These are phyloP conservation scores for Esox niger DNA, from an alignment of 2,113 vertebrate species.

Conservation along the genomic window DNA sequence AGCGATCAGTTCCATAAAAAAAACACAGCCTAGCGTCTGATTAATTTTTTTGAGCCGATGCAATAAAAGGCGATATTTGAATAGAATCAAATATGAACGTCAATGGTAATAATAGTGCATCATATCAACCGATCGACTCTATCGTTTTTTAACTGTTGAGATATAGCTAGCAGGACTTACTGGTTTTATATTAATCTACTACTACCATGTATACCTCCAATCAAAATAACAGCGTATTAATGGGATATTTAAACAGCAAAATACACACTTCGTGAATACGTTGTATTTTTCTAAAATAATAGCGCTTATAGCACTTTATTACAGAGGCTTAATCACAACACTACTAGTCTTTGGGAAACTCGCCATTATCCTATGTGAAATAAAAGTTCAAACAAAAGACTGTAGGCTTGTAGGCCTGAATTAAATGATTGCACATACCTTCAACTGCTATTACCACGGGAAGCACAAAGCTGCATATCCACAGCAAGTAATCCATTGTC, in stretches of 20 bases:
- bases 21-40: too few relatives aligned
- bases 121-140: too few relatives aligned
- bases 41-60: too few relatives aligned
- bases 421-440: constrained; percentile 56
- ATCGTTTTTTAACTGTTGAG: too few relatives aligned
- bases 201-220: too few relatives aligned
- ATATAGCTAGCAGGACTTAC: too few relatives aligned
- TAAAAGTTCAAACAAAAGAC: not conserved
- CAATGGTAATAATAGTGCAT: too few relatives aligned
- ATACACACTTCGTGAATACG: not conserved
- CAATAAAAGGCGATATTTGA: too few relatives aligned
- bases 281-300: not conserved
- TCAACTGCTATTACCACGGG: constrained; percentile 74
- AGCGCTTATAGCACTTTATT: not conserved
- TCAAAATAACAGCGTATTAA: not conserved
- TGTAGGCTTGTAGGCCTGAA: too few relatives aligned
- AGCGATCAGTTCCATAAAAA: too few relatives aligned
- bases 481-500: constrained; percentile 81
- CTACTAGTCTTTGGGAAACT: not conserved
- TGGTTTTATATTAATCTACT: too few relatives aligned
- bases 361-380: not conserved
- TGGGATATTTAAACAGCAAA: not conserved
- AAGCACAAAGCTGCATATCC: constrained; percentile 74
- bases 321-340: not conserved
- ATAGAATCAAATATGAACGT: too few relatives aligned